Base-by-base conservation (phyloP, 2,888 invertebrate genomes). In the Rosalia funebris region DNA sequence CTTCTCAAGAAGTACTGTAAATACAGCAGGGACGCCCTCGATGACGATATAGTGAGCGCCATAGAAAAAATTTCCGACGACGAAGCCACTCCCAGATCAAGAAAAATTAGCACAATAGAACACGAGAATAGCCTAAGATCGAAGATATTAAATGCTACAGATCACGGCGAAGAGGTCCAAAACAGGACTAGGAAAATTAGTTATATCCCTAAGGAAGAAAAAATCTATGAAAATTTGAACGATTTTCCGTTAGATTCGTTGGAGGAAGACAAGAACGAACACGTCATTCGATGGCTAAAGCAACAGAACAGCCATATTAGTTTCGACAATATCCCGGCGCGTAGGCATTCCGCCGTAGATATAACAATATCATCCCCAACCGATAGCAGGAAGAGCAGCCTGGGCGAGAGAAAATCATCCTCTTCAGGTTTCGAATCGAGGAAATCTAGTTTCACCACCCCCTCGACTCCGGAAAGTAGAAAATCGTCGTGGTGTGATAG, bases 1-100 rank as follows among this genome's bases (percentile, higher is more conserved):
- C 70, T 82, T 60, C 72, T 82, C 36, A 79, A 79, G 66, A 82
- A 82, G 71, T 82, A 82, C 68, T 81, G 79, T 68, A 81, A 81
- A 62, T 82, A 82, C 60, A 81, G 80, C 60, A 76, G 77, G 55
- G 79, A 78, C 58, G 74, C 79, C 17, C 71, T 81, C 15, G 81
- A 79, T 56, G 73, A 78, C 57, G 77, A 81, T 5, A 80, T 82
- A 25, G 73, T 82, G 31, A 77, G 72, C 63, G 81, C 81, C 42
- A 76, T 81, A 25, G 80, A 79, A 64, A 73, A 66, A 36, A 71
- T 76, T 14, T 55, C 71, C 2, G 71, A 74, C 47, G 70, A 71
- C 17, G 60, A 64, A 12, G 60, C 63, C 37, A 55, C 19, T 19
- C 53, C 45, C 41, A 66, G 63, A 42, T 48, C 60, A n/a, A 57